A percentile compares a stretch with the other conserved stretches of the same genome.
These are phyloP conservation scores for Pollenia labialis DNA, from an alignment of 2,888 invertebrate genomes.

Conservation along the genomic window DNA sequence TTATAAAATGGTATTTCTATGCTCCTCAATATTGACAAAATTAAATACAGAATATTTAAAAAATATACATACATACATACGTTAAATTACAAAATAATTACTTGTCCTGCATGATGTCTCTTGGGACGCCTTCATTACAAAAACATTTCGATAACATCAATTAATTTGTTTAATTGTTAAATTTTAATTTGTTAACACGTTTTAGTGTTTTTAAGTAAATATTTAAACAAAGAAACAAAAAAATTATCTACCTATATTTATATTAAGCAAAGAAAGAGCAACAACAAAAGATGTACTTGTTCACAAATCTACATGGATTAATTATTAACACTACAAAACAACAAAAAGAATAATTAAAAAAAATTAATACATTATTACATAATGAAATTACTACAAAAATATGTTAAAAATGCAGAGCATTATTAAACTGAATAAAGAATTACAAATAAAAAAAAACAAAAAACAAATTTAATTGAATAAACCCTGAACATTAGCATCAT, in stretches of 20 bases:
- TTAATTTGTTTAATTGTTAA: conserved; percentile 45
- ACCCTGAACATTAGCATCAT: not conserved
- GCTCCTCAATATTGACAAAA: too few species aligned
- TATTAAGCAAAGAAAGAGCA: not conserved
- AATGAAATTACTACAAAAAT: conserved; percentile 37
- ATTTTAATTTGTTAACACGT: conserved; percentile 66
- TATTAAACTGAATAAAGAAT: conserved; percentile 33
- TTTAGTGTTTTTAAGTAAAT: conserved; percentile 64
- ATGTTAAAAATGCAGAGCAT: conserved; percentile 58
- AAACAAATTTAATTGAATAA: conserved; percentile 9
- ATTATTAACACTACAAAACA: conserved; percentile 36
- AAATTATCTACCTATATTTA: not conserved
- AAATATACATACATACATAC: too few species aligned
- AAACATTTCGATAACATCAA: conserved; percentile 7
- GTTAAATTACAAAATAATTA: too few species aligned
- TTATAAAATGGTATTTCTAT: too few species aligned
- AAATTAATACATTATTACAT: conserved; percentile 11
- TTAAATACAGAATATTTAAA: too few species aligned
- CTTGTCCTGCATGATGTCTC: not conserved
- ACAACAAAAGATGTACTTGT: conserved; percentile 8
- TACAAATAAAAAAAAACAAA: not conserved
- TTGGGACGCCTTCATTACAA: conserved; percentile 29
- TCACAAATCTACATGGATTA: conserved; percentile 53
- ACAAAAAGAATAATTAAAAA: conserved; percentile 23
- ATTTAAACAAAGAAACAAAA: conserved; percentile 22